Percentiles rank a stretch among this genome's conserved stretches.
Evolutionary conservation across 2,888 invertebrate genomes (phyloP).

Genomic region (Eilema griseolum): DNA sequence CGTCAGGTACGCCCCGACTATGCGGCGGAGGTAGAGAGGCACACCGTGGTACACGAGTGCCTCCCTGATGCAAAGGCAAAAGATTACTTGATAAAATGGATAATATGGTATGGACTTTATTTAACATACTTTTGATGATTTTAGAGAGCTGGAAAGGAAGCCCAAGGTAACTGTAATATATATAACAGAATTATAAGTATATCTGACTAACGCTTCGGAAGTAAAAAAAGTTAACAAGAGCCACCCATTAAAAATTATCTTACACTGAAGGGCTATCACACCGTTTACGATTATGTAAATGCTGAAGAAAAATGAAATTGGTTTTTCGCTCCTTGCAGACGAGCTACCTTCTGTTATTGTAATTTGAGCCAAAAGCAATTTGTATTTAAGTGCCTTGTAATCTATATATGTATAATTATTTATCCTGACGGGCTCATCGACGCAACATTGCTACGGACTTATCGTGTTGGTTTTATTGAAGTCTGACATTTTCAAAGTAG

Average conservation of each 20-base stretch:
- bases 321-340: background rate
- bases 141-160: no score
- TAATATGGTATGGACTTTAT: no score
- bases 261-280: conserved; percentile 2
- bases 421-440: background rate
- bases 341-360: background rate
- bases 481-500: no score
- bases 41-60: no score
- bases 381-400: background rate
- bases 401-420: background rate
- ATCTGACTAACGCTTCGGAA: background rate
- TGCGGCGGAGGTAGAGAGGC: no score
- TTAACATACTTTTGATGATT: no score
- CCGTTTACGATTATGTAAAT: conserved; percentile 1
- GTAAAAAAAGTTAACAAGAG: conserved; percentile 1
- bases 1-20: no score
- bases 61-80: no score
- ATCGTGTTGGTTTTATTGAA: background rate
- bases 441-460: background rate
- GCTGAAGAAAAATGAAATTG: background rate
- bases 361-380: background rate
- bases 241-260: background rate
- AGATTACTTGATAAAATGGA: no score
- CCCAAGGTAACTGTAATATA: no score
- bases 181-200: no score